Base-by-base conservation (phyloP, 2,797 vertebrate species). In the Merluccius polli region DNA sequence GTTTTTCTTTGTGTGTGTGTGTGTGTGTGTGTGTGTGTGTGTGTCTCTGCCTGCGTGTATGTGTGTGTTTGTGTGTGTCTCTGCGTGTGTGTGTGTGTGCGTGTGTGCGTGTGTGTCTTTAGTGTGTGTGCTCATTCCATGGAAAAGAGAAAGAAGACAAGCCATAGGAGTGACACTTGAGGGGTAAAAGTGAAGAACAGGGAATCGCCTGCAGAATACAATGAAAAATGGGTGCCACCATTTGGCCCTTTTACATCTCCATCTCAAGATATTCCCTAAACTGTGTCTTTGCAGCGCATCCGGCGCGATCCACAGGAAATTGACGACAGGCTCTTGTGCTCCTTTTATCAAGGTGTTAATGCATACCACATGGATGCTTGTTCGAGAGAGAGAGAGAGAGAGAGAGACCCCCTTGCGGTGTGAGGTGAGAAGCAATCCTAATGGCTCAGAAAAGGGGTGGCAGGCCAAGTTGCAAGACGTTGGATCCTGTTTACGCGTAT, bases 341-440 rank as follows among this genome's bases (percentile, higher is more conserved):
- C 70, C 77, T 84, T 82, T 78, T 83, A 77, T 84, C 71, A 74
- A 82, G 80, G 84, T 82, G 85, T 81, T 84, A 80, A 89, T 84
- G 30, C 33, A 41, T 9, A 70, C 81, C 85, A 82, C 65, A 79
- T 74, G 33, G 16, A 78, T 74, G n/a, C 81, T 1, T 3, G 52
- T 77, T 77, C 70, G 8, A 44, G 16, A 18, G 16, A 21, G 44
- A 21, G 44, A 44, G 41, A 16, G 41, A 44, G 48, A n/a, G 48
- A 52, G 48, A 52, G 48, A 52, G 48, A 52, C 3, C 36, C n/a
- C 32, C 76, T 69, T 3, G 65, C 77, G 78, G 79, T 77, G 81
- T 11, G 59, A 78, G 41, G 71, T 31, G 41, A 15, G 27, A 35
- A 52, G 73, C 73, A 32, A 32, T 72, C 69, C n/a, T n/a, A 21